Evolutionary conservation across 1,140 invertebrate genomes (phyloP), one percentile per base, ranked within the genome.

Genomic region (Meloidogyne hapla): DNA sequence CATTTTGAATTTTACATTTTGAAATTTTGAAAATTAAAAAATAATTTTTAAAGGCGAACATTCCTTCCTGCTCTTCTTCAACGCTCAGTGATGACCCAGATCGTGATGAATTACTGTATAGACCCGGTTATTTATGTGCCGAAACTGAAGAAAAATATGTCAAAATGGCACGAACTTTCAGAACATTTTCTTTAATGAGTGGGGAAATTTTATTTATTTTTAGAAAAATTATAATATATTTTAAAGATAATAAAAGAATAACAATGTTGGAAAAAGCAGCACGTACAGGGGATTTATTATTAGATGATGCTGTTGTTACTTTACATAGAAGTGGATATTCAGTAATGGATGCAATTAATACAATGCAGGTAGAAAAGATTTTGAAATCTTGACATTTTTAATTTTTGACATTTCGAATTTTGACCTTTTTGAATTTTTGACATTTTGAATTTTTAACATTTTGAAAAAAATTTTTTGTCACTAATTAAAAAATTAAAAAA

Each of bases 291-390:
- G 82, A 83, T 76, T 61, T 80, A 21, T 62, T 77, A 9, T 75
- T 69, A 33, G 68, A 85, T 61, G 84, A 85, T 66, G 82, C 82
- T 21, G 64, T 85, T 23, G 78, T 77, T 38, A 68, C 64, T 38
- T 42, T 85, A 21, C 85, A 87, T 76, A 48, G 85, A 69, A 84
- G 85, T 63, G 79, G 78, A 18, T 85, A 85, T 68, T 77, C 84
- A 61, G 78, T 79, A 26, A 75, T 69, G 23, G 84, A 87, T 21
- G 84, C 85, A 13, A 83, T 81, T 18, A 77, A 78, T 26, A 74
- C 23, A 42, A 83, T 83, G 82, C 68, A 65, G 23, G 67, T 78
- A 38, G 18, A 18, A 5, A 8, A 1, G 33, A 33, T 33, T 0
- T 6, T 6, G 6, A 33, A 3, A 6, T 33, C 0, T 33, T 33